Conservation (phyloP, 2,888 invertebrate genomes). For the Ennomos erosarius region DNA sequence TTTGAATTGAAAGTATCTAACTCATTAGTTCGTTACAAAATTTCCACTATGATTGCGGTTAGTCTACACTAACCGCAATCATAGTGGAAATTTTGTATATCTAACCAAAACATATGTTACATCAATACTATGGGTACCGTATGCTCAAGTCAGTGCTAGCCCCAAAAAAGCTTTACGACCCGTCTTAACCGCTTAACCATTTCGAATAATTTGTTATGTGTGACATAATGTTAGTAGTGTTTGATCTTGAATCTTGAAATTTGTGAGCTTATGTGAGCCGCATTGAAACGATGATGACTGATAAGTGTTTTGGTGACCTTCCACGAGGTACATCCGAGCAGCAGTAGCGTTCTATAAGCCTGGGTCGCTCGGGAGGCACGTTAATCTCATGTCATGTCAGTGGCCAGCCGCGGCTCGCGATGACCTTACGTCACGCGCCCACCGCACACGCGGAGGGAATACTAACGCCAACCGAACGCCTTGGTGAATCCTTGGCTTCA, state of each 20-base stretch:
- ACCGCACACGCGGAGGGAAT: conserved; percentile 77
- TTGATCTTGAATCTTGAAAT: conserved; percentile 2
- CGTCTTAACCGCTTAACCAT: too few species aligned
- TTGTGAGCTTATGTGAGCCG: neutral
- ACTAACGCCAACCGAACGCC: conserved; percentile 80
- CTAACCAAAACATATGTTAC: too few species aligned
- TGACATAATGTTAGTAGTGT: neutral
- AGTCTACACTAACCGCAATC: too few species aligned
- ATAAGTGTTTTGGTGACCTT: conserved; percentile 22
- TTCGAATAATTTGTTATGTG: too few species aligned
- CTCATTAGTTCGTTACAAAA: too few species aligned
- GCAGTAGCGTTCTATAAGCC: conserved; percentile 10
- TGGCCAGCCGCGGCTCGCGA: conserved; percentile 69
- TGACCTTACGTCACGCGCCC: conserved; percentile 82
- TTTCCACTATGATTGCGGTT: too few species aligned
- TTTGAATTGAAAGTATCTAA: too few species aligned
- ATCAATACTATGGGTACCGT: too few species aligned
- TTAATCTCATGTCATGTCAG: conserved; percentile 77
- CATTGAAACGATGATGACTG: neutral
- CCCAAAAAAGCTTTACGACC: too few species aligned
- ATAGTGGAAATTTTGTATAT: too few species aligned
- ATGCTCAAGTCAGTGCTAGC: too few species aligned
- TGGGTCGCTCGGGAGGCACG: conserved; percentile 53
- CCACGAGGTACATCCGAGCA: neutral
- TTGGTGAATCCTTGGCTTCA: conserved; percentile 85